phyloP scores from a whole-genome alignment of 2,797 vertebrate genomes.

The Agapornis canus region DNA sequence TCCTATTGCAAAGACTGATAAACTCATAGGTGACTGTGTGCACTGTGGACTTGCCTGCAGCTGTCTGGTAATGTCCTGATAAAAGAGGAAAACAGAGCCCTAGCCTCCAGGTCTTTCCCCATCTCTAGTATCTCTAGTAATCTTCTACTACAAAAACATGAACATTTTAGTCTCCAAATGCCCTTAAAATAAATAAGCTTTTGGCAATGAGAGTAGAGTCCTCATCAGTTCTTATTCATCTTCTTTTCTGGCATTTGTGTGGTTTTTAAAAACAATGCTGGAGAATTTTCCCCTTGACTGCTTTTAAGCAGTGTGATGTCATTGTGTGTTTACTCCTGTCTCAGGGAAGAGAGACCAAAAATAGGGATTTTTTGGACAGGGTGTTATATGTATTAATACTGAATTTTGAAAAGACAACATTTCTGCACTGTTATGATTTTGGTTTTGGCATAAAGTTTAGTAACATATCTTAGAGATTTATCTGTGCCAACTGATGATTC shows the following conservation, averaged over 20 bases:
- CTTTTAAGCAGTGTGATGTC: background rate
- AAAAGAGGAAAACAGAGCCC: background rate
- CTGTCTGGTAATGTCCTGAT: background rate
- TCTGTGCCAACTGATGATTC: slow-evolving; percentile 13
- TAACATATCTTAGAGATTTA: slow-evolving; percentile 31
- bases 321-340: background rate
- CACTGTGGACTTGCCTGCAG: background rate
- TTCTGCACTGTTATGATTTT: background rate
- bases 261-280: background rate
- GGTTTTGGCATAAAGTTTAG: background rate
- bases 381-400: background rate
- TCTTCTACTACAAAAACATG: background rate
- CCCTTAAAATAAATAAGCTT: background rate
- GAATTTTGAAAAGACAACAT: background rate
- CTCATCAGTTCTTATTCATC: background rate
- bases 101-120: rapidly evolving
- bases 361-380: background rate
- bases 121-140: background rate
- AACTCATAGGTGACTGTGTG: background rate
- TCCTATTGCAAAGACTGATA: background rate
- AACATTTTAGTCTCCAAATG: background rate
- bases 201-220: background rate
- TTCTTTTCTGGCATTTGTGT: background rate
- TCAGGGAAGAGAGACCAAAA: background rate
- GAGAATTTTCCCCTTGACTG: background rate